Evolutionary conservation across 2,888 invertebrate genomes (phyloP).

Genomic region (Criorhina ranunculi): DNA sequence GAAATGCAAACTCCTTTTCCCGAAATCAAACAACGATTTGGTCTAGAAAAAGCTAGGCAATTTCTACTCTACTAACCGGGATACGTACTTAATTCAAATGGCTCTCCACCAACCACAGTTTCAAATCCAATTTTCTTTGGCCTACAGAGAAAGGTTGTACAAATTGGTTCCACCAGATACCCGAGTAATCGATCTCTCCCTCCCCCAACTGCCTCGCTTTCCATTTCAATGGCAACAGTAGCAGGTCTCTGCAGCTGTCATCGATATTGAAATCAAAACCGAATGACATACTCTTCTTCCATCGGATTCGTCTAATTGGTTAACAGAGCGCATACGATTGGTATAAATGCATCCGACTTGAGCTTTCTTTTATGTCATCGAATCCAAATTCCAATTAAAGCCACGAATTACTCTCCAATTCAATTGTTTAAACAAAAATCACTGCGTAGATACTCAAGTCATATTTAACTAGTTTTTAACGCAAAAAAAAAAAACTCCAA

Average conservation of each 20-base stretch:
- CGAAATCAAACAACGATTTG: too few relatives aligned
- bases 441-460: neutral
- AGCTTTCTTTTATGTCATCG: slow-evolving; percentile 46
- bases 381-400: slow-evolving; percentile 34
- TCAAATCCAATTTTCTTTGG: neutral
- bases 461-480: slow-evolving; percentile 3
- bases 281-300: slow-evolving; percentile 35
- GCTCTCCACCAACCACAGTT: too few relatives aligned
- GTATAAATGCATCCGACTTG: slow-evolving; percentile 1
- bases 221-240: slow-evolving; percentile 46
- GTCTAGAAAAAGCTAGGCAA: too few relatives aligned
- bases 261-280: slow-evolving; percentile 43
- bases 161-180: slow-evolving; percentile 2
- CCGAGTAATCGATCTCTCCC: neutral
- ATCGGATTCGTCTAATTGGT: slow-evolving; percentile 11
- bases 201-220: slow-evolving; percentile 36
- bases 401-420: slow-evolving; percentile 29
- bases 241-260: slow-evolving; percentile 18
- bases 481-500: slow-evolving; percentile 51
- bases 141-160: neutral
- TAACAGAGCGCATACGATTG: slow-evolving; percentile 26
- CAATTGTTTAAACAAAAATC: slow-evolving; percentile 23
- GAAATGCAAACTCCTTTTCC: too few relatives aligned
- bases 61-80: too few relatives aligned
- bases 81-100: too few relatives aligned